Evolutionary conservation across 2,888 invertebrate genomes (phyloP).

Genomic region (Rhagonycha lutea): DNA sequence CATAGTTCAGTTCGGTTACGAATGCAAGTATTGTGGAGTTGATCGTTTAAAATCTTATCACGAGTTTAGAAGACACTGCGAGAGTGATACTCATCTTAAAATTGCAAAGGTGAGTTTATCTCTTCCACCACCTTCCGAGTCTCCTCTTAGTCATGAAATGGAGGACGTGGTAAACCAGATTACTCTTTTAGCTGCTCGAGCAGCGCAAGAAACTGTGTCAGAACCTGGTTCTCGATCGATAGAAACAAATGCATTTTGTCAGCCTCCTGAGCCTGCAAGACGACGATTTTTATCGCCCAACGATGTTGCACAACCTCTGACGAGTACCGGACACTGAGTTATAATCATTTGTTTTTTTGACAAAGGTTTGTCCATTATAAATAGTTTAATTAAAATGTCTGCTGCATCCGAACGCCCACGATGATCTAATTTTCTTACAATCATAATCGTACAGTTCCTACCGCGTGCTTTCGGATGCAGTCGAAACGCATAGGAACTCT

Average conservation of each 20-base stretch:
- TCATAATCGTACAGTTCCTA: conserved; percentile 36
- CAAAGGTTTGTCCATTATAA: conserved; percentile 16
- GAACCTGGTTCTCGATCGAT: conserved; percentile 41
- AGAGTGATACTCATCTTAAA: conserved; percentile 60
- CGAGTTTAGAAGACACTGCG: conserved; percentile 69
- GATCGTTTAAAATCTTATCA: conserved; percentile 64
- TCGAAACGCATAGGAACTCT: conserved; percentile 34
- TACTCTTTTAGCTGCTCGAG: conserved; percentile 74
- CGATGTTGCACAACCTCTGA: conserved; percentile 59
- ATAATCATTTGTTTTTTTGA: conserved; percentile 14
- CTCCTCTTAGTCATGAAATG: conserved; percentile 77
- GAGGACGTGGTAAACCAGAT: conserved; percentile 84
- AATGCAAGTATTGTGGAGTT: conserved; percentile 69
- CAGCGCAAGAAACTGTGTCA: conserved; percentile 66
- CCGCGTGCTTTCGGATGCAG: conserved; percentile 33
- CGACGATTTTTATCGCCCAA: conserved; percentile 62
- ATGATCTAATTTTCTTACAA: conserved; percentile 28
- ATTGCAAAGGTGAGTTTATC: conserved; percentile 47
- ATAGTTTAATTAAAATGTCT: conserved; percentile 2
- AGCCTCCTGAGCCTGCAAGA: conserved; percentile 57
- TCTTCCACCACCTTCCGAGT: conserved; percentile 56
- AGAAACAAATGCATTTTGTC: conserved; percentile 66
- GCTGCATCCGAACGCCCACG: conserved; percentile 22
- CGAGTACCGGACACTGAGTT: conserved; percentile 61
- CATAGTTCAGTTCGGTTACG: conserved; percentile 75